Evolutionary conservation across 92 coral and sea anemone genomes (phyloP).

Genomic region (Palythoa grandiflora): DNA sequence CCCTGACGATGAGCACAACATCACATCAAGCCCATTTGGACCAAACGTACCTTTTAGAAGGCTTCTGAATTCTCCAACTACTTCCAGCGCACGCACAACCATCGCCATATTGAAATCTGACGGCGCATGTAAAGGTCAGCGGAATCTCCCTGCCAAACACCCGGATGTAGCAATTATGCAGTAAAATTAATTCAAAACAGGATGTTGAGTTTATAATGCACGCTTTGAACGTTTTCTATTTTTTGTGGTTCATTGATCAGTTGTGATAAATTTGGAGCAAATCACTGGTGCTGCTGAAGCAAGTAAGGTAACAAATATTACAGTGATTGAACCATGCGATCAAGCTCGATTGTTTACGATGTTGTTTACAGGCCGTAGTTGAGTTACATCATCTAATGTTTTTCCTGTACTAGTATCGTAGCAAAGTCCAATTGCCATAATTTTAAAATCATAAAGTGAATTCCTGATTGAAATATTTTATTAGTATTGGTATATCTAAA

Average conservation of each 20-base stretch:
- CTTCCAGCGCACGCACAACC: constrained; percentile 60
- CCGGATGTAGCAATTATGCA: constrained; percentile 53
- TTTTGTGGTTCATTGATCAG: background rate
- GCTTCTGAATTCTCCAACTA: constrained; percentile 70
- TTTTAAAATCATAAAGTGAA: background rate
- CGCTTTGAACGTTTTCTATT: background rate
- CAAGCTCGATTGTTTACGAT: background rate
- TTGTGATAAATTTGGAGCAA: background rate
- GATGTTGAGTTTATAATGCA: background rate
- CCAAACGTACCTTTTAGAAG: constrained; percentile 89
- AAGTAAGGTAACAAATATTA: constrained; percentile 3
- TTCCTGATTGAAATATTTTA: background rate
- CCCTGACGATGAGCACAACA: constrained; percentile 90
- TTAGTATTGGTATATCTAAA: background rate
- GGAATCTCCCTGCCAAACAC: constrained; percentile 19
- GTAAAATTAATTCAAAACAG: background rate
- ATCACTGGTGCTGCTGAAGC: background rate
- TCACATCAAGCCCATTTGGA: constrained; percentile 91
- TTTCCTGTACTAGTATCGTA: background rate
- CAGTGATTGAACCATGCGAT: background rate
- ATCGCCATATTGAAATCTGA: constrained; percentile 81
- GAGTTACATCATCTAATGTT: background rate
- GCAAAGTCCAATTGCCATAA: background rate
- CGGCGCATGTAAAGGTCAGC: constrained; percentile 1
- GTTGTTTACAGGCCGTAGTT: background rate